Evolutionary conservation across 2,888 invertebrate genomes (phyloP).

Genomic region (Proisotoma minuta): DNA sequence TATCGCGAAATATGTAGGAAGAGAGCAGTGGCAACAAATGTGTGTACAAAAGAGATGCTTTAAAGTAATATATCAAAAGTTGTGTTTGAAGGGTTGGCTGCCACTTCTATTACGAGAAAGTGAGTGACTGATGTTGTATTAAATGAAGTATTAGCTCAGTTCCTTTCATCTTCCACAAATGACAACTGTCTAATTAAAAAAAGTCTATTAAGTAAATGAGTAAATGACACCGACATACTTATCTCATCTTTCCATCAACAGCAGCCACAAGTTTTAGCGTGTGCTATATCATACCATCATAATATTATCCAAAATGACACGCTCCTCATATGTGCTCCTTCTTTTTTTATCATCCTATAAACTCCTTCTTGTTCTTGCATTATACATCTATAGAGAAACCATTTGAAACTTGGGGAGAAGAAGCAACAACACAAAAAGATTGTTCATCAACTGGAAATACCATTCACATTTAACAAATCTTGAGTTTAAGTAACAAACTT

Average conservation of each 20-base stretch:
- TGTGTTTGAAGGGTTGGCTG: constrained; percentile 8
- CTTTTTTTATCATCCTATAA: too few relatives aligned
- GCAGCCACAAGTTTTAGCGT: neutral
- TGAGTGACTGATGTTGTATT: constrained; percentile 25
- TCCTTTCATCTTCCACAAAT: constrained; percentile 28
- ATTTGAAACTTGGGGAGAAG: neutral
- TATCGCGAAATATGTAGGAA: too few relatives aligned
- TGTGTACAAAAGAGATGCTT: too few relatives aligned
- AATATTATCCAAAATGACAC: constrained; percentile 35
- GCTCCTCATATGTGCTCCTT: constrained; percentile 35
- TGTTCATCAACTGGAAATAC: neutral
- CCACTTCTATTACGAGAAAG: constrained; percentile 31
- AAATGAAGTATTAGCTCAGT: constrained; percentile 8
- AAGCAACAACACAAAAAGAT: neutral
- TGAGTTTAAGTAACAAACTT: neutral
- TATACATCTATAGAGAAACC: neutral
- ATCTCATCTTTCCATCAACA: constrained; percentile 44
- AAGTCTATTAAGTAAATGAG: constrained; percentile 47
- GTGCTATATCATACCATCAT: constrained; percentile 23
- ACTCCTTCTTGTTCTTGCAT: neutral
- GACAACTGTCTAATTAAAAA: constrained; percentile 47
- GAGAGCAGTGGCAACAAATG: too few relatives aligned
- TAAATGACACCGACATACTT: constrained; percentile 47
- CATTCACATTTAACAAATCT: neutral
- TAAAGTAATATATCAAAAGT: too few relatives aligned